These are phyloP conservation scores for Amorpha juglandis DNA, from an alignment of 2,888 invertebrate genomes.

Conservation along the genomic window DNA sequence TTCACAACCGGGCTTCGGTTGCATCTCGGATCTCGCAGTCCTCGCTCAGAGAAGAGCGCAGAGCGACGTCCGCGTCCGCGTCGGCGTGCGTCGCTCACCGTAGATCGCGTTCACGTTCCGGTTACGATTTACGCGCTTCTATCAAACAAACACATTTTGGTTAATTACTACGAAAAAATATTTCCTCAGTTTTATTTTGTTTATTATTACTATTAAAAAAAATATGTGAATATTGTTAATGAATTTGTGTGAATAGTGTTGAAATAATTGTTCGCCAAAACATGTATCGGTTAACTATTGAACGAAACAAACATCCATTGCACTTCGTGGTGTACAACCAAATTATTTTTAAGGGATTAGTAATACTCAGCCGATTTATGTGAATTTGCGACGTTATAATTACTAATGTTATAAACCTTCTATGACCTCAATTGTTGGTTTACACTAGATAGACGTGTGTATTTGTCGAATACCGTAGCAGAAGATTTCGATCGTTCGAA, in stretches of 20 bases:
- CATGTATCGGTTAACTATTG: not conserved
- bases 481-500: constrained; percentile 4
- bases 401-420: not conserved
- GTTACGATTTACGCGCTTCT: constrained; percentile 1
- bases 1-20: constrained; percentile 25
- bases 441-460: not conserved
- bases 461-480: not conserved
- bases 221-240: constrained; percentile 5
- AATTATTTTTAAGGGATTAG: not conserved
- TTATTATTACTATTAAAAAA: not conserved
- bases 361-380: not conserved
- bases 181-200: not conserved
- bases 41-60: constrained; percentile 58
- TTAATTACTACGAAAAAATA: not conserved
- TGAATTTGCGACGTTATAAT: not conserved
- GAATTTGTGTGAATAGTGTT: constrained; percentile 15
- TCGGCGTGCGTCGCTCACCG: constrained; percentile 9
- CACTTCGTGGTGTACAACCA: not conserved
- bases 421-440: not conserved
- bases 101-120: constrained; percentile 5
- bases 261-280: not conserved
- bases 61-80: constrained; percentile 54
- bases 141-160: not conserved
- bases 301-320: not conserved
- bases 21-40: constrained; percentile 50